These are phyloP conservation scores for Amblyopsis rosae DNA, from an alignment of 2,113 vertebrate species.

Conservation along the genomic window DNA sequence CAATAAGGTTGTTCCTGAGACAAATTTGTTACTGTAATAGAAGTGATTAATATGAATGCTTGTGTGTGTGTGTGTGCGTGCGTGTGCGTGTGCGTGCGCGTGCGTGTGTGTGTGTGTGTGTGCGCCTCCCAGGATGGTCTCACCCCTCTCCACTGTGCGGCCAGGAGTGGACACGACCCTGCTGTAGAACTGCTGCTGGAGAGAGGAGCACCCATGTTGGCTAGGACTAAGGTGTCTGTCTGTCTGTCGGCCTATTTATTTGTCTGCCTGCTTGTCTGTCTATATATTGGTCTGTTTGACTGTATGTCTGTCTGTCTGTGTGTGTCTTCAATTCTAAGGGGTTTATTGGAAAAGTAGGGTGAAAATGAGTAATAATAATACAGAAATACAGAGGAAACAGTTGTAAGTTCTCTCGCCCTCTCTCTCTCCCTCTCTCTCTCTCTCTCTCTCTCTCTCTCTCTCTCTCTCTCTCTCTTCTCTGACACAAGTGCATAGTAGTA, in stretches of 20 bases:
- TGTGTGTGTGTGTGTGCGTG: slow-evolving; percentile 6
- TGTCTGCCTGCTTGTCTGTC: neutral
- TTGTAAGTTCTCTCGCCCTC: too few species aligned
- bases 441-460: too few species aligned
- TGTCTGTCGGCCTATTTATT: neutral
- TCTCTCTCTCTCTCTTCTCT: too few species aligned
- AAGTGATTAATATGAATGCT: slow-evolving; percentile 3
- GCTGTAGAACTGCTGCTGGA: slow-evolving; percentile 93
- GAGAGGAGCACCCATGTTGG: slow-evolving; percentile 89
- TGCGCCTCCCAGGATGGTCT: slow-evolving; percentile 85
- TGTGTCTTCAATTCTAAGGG: neutral
- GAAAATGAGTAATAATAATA: too few species aligned
- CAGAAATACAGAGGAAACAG: too few species aligned
- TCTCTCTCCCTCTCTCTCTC: too few species aligned
- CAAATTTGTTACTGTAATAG: slow-evolving; percentile 10
- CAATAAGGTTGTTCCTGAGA: slow-evolving; percentile 1
- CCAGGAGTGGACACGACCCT: slow-evolving; percentile 92
- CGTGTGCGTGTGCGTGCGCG: slow-evolving; percentile 11
- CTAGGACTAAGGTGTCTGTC: slow-evolving; percentile 89
- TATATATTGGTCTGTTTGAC: neutral
- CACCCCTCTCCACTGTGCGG: slow-evolving; percentile 95
- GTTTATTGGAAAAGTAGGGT: too few species aligned
- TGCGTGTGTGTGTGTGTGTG: slow-evolving; percentile 15
- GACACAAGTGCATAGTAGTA: too few species aligned
- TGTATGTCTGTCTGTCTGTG: neutral